phyloP scores from a whole-genome alignment of 2,797 vertebrate species.

The Adelosebastes latens region DNA sequence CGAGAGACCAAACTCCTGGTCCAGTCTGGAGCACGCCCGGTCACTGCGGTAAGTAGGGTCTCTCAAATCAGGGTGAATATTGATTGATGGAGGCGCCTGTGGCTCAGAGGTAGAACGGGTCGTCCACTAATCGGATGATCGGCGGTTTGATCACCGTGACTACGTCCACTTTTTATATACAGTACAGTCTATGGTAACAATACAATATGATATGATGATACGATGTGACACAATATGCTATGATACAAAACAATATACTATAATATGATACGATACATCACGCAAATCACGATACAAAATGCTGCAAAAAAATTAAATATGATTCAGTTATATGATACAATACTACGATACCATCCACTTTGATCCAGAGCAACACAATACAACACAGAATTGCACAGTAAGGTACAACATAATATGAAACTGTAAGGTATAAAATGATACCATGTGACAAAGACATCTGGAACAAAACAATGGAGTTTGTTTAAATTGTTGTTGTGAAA shows the following conservation, averaged over 20 bases:
- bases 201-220: no score
- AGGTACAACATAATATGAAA: not conserved
- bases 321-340: not conserved
- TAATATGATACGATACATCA: not conserved
- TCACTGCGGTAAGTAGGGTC: slow-evolving; percentile 59
- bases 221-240: not conserved
- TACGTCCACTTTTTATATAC: not conserved
- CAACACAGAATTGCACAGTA: not conserved
- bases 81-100: no score
- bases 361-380: not conserved
- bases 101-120: no score
- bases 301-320: not conserved
- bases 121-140: no score
- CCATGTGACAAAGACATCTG: not conserved
- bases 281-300: not conserved
- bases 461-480: not conserved
- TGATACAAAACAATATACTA: not conserved
- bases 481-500: not conserved
- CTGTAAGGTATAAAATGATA: not conserved
- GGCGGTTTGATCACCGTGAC: not conserved
- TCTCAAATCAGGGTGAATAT: not conserved
- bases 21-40: slow-evolving; percentile 86
- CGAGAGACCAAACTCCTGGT: slow-evolving; percentile 88
- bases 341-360: not conserved
- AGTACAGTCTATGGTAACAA: not conserved